Conservation (phyloP, 2,113 vertebrate genomes). For the rat (Rattus norvegicus) region DNA sequence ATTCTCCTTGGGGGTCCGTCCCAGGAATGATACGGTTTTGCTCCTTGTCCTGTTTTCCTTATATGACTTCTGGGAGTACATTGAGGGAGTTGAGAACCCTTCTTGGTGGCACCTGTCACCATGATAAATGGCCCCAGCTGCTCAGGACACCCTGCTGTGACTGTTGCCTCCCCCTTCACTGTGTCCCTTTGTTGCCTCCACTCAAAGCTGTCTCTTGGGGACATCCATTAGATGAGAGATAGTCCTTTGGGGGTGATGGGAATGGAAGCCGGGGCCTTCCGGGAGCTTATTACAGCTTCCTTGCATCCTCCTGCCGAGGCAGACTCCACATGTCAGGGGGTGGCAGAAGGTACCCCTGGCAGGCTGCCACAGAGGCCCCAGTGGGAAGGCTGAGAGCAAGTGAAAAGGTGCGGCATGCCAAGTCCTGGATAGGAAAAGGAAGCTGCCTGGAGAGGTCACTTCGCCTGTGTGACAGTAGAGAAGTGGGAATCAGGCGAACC, state of each 20-base stretch:
- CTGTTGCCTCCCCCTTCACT: fast-evolving
- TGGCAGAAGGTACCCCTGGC: slow-evolving; percentile 6
- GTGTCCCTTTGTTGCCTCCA: background rate
- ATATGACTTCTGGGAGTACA: background rate
- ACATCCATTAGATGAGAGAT: background rate
- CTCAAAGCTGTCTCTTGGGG: background rate
- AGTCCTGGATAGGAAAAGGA: background rate
- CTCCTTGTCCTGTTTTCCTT: fast-evolving
- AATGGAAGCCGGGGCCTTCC: fast-evolving
- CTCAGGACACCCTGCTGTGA: background rate
- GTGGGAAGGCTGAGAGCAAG: background rate
- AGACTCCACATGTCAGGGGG: too few species aligned
- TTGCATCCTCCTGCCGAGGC: background rate
- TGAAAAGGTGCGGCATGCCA: fast-evolving
- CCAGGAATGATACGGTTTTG: background rate
- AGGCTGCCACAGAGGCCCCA: background rate
- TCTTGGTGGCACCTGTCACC: background rate
- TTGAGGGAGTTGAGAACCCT: fast-evolving
- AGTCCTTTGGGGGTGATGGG: background rate
- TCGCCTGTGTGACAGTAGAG: slow-evolving; percentile 52
- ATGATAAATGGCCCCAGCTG: background rate
- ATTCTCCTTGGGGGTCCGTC: background rate
- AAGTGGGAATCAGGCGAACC: slow-evolving; percentile 64
- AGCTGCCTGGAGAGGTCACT: slow-evolving; percentile 18
- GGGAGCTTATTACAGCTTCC: background rate